Conservation (phyloP, 2,113 vertebrate species). For the Porphyrio hochstetteri region DNA sequence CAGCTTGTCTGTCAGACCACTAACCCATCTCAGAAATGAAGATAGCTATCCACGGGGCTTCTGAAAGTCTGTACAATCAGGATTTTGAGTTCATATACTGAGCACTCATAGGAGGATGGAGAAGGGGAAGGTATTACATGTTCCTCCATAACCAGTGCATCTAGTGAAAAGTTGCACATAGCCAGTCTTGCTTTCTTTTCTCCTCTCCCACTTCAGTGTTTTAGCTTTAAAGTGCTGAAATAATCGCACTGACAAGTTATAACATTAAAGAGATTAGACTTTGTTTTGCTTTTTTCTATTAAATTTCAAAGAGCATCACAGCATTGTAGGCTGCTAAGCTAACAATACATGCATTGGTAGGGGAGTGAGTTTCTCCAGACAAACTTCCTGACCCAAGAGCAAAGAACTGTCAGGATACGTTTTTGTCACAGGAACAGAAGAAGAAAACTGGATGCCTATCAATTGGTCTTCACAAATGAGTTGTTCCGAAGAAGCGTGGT, state of each 20-base stretch:
- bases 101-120: neutral
- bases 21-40: neutral
- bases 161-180: neutral
- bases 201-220: neutral
- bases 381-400: neutral
- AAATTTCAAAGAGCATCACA: neutral
- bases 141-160: neutral
- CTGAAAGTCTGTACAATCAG: neutral
- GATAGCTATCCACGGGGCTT: neutral
- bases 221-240: neutral
- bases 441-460: neutral
- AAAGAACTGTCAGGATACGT: neutral
- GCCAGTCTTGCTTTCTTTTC: neutral
- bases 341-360: neutral
- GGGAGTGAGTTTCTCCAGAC: neutral
- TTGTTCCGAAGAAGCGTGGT: neutral
- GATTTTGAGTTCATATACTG: neutral
- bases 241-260: neutral
- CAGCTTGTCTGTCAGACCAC: neutral
- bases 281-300: neutral
- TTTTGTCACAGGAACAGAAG: neutral
- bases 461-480: neutral
- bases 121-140: neutral
- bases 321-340: neutral
- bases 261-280: neutral